phyloP scores from a whole-genome alignment of 2,797 vertebrate genomes.

The Pseudomugil gertrudae region DNA sequence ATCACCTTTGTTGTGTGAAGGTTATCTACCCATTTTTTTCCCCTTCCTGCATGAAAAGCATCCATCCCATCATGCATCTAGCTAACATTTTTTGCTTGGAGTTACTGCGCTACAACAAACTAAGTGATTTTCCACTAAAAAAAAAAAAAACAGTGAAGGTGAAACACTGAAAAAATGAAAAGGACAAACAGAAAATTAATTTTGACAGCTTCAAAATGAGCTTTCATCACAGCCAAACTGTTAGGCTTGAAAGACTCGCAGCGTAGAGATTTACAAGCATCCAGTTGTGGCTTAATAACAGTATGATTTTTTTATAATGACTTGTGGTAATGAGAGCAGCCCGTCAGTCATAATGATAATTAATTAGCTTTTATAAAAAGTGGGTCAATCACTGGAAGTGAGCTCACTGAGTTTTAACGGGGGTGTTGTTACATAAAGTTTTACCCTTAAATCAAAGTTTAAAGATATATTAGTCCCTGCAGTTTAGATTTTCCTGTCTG shows the following conservation, averaged over 20 bases:
- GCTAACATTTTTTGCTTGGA: constrained; percentile 15
- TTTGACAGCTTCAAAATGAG: constrained; percentile 5
- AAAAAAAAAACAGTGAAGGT: constrained; percentile 34
- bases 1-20: constrained; percentile 46
- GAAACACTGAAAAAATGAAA: constrained; percentile 22
- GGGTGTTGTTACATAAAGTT: neutral
- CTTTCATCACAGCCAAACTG: neutral
- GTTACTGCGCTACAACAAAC: constrained; percentile 16
- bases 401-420: neutral
- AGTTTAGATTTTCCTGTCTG: neutral
- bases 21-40: constrained; percentile 34
- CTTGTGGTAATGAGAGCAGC: neutral
- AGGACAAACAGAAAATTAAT: constrained; percentile 20
- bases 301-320: neutral
- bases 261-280: neutral
- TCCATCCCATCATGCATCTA: constrained; percentile 20
- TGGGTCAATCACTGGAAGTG: neutral
- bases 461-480: neutral
- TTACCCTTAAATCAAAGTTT: neutral
- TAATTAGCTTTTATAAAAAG: neutral
- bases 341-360: constrained; percentile 6
- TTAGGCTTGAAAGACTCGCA: neutral
- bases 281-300: constrained; percentile 5
- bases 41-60: neutral
- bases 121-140: constrained; percentile 22